These are phyloP conservation scores for Ceratotherium simum DNA, from an alignment of 2,113 vertebrate species.

Conservation along the genomic window DNA sequence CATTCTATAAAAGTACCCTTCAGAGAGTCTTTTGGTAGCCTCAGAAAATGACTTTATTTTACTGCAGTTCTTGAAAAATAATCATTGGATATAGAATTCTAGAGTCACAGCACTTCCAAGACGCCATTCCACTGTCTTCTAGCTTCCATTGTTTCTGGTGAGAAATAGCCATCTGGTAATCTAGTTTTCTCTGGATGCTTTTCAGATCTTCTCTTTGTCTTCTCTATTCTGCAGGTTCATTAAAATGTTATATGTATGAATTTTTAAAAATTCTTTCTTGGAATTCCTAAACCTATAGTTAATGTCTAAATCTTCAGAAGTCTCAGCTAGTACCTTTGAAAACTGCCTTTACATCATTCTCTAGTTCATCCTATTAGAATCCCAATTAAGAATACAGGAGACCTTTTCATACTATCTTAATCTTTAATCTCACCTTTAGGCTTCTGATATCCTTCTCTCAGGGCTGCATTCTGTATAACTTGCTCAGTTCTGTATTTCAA, in stretches of 20 bases:
- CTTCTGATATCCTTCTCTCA: neutral
- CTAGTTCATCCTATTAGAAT: neutral
- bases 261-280: neutral
- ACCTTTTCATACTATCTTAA: neutral
- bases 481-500: neutral
- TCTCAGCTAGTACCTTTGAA: neutral
- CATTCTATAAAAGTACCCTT: neutral
- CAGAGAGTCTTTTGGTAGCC: neutral
- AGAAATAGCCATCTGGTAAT: neutral
- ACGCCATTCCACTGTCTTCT: neutral
- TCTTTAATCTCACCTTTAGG: neutral
- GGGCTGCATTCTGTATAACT: neutral
- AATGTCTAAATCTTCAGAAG: constrained; percentile 3
- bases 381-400: neutral
- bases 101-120: neutral
- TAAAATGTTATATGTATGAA: neutral
- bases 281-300: neutral
- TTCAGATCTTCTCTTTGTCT: neutral
- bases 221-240: neutral
- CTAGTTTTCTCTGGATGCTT: neutral
- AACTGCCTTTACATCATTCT: neutral
- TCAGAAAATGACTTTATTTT: constrained; percentile 50
- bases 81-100: neutral
- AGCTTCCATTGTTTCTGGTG: neutral
- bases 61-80: constrained; percentile 1